phyloP scores from a whole-genome alignment of 2,797 vertebrate species.

The Peromyscus nudipes region DNA sequence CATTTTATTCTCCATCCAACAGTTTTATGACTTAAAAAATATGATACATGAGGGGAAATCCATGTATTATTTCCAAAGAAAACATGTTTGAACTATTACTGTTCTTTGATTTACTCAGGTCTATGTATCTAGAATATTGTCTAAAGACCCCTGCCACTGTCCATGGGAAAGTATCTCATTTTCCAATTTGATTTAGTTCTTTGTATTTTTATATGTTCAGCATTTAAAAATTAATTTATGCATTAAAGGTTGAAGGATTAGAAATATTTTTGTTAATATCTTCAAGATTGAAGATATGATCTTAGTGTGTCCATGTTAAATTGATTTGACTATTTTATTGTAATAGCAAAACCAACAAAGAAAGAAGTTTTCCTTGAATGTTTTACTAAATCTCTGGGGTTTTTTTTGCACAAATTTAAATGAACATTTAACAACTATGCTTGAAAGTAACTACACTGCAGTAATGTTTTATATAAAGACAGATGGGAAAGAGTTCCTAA shows the following conservation, averaged over 20 bases:
- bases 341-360: background rate
- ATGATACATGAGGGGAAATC: background rate
- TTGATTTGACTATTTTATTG: background rate
- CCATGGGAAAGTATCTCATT: background rate
- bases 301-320: background rate
- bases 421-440: background rate
- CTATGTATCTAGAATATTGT: background rate
- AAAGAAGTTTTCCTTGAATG: background rate
- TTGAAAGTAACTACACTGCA: background rate
- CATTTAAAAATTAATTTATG: background rate
- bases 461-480: background rate
- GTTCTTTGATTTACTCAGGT: background rate
- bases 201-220: background rate
- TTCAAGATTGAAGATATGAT: background rate
- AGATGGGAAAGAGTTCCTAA: background rate
- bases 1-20: background rate
- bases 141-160: background rate
- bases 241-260: background rate
- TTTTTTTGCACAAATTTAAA: background rate
- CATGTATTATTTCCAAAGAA: background rate
- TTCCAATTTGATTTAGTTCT: background rate
- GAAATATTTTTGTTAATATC: background rate
- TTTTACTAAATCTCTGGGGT: background rate
- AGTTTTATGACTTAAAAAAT: background rate
- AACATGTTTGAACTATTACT: too few relatives aligned